Base-by-base conservation (phyloP, 2,888 invertebrate species). In the Conomelus anceps region DNA sequence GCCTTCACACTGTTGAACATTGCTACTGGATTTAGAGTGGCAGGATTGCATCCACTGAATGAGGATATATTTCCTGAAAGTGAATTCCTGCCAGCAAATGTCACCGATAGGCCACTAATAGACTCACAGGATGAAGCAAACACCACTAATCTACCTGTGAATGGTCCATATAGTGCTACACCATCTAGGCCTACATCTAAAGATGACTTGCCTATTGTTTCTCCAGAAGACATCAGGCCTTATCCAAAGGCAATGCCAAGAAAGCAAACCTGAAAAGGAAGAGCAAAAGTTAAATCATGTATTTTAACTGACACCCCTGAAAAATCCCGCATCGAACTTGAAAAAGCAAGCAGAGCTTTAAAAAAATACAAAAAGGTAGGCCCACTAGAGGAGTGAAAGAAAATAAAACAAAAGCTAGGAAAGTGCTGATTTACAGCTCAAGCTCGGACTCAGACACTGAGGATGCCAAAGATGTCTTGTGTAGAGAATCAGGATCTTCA, bases 1-100 rank as follows among this genome's bases (percentile, higher is more conserved):
- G 88, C 88, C 13, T 90, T 90, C 22, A 88, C 88, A 20, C 87
- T 84, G 3, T 85, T 6, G 23, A 90, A 89, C 88, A 90, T 89
- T 22, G 41, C 86, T 86, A 84, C 85, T 88, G 90, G 89, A 11
- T 90, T 90, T 88, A 89, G 63, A 23, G 88, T 89, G 89, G 7
- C 88, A 41, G 89, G 89, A 87, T 90, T 89, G 22, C 89, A 24
- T 22, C 89, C 89, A 26, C 24, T 86, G 17, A 24, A 90, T 86
- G 23, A 26, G 22, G 84, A 23, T 6, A 29, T 89, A 26, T 89
- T 87, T 22, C 88, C 22, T 29, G 89, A 89, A 23, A 34, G 22
- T 87, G 89, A 89, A 84, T 89, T 24, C 84, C 84, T 89, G 63
- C 24, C 85, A 34, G 88, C 85, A n/a, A 85, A 88, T 85, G 88